Percentiles rank a stretch among this genome's conserved stretches.
Evolutionary conservation across 2,797 vertebrate species (phyloP).

Genomic region (Sibirionetta formosa): DNA sequence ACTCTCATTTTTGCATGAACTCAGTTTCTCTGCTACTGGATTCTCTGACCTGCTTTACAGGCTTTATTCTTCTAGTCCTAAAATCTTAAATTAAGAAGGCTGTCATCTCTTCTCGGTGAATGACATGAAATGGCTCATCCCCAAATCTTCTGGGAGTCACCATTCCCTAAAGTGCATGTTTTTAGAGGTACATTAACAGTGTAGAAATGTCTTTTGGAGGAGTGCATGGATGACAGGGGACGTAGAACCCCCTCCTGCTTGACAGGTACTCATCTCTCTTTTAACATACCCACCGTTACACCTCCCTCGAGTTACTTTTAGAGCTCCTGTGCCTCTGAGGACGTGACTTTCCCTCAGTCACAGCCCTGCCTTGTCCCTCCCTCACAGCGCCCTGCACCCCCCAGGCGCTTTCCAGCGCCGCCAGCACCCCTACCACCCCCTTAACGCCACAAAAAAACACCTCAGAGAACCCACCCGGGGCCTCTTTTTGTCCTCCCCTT

Average conservation of each 20-base stretch:
- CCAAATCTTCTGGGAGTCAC: not conserved
- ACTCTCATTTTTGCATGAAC: constrained; percentile 61
- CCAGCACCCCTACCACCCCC: accelerated
- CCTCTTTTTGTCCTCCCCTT: not conserved
- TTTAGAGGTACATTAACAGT: accelerated
- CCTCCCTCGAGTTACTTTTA: accelerated
- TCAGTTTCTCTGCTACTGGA: not conserved
- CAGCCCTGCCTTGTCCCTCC: not conserved
- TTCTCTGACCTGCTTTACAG: not conserved
- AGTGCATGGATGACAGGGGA: not conserved
- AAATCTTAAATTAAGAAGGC: accelerated
- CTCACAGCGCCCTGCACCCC: not conserved
- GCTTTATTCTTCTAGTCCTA: not conserved
- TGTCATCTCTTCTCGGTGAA: not conserved
- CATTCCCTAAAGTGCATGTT: not conserved
- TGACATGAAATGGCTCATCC: not conserved
- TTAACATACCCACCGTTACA: accelerated
- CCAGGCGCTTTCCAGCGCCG: accelerated
- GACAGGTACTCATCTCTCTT: not conserved
- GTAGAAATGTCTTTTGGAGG: not conserved
- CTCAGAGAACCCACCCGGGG: not conserved
- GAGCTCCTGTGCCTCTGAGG: not conserved
- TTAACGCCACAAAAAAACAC: not conserved
- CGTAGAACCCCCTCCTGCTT: not conserved
- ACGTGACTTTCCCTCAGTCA: not conserved